Evolutionary conservation across 2,888 invertebrate species (phyloP), one percentile per base, ranked within the genome.

Genomic region (Copidosoma aretas): DNA sequence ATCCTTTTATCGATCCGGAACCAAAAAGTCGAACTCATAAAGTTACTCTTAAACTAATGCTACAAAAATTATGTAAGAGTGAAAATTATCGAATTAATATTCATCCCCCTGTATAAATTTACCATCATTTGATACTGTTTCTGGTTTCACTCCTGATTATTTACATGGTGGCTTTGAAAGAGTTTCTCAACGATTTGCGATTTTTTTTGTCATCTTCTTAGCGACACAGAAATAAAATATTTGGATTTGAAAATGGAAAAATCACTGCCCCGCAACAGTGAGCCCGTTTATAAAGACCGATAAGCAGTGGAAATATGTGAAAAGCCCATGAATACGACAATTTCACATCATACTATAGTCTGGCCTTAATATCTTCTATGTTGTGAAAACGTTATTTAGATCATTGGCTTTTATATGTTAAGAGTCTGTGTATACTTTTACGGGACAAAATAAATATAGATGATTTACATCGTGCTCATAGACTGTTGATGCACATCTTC

Each of bases 361-460:
- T 51, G 1, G 56, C 61, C 15, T 25, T 61, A 3, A 32, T 61
- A n/a, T 57, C 32, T 10, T 14, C 8, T 17, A 32, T 57, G 2
- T 19, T 39, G 15, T 5, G 4, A 19, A 57, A n/a, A 24, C 41
- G 22, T 57, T 12, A 21, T 19, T 41, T 67, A 15, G 19, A 57
- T 49, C 64, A 70, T 52, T 70, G 70, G 67, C 19, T 53, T 1
- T 21, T 70, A 2, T 56, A 67, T 46, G 64, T 57, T 14, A 60
- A 70, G 25, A 59, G 56, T 41, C 22, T 70, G 41, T 67, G 64
- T 24, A 63, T 70, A 14, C 32, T 70, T 12, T 12, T 41, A 8
- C n/a, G 60, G 25, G 60, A 57, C n/a, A 19, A 61, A 19, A 41
- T 67, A n/a, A 17, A 24, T 12, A n/a, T 25, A 19, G 17, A 21